phyloP scores from a whole-genome alignment of 2,888 invertebrate species.

The Diplolepis rosae region DNA sequence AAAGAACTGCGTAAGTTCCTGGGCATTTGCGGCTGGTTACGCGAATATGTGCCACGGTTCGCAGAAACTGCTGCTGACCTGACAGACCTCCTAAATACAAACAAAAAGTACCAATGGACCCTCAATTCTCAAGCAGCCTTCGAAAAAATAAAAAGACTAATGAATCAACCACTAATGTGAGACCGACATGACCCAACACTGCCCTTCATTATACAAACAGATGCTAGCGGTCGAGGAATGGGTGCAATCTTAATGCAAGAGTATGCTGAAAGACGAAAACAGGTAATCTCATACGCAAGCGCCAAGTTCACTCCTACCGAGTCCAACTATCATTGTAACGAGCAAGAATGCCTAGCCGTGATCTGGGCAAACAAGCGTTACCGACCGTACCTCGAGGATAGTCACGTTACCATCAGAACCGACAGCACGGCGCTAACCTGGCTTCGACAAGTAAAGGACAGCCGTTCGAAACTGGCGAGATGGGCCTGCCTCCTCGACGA shows the following conservation, averaged over 20 bases:
- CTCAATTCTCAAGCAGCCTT: slow-evolving; percentile 3
- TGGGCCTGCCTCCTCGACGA: not conserved
- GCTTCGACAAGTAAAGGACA: no score
- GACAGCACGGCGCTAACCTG: no score
- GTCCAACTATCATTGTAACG: slow-evolving; percentile 41
- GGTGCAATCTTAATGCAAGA: slow-evolving; percentile 8
- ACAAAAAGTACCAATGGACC: slow-evolving; percentile 28
- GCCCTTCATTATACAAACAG: slow-evolving; percentile 25
- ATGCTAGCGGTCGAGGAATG: slow-evolving; percentile 28
- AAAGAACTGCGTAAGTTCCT: not conserved
- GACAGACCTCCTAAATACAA: not conserved
- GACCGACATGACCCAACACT: slow-evolving; percentile 20
- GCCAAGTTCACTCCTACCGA: slow-evolving; percentile 33
- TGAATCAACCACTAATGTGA: not conserved
- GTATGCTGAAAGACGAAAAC: not conserved
- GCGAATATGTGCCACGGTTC: slow-evolving; percentile 2
- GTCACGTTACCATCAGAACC: slow-evolving; percentile 8
- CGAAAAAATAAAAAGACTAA: slow-evolving; percentile 4
- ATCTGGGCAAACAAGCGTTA: slow-evolving; percentile 39
- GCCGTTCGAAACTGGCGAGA: not conserved
- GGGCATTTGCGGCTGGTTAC: slow-evolving; percentile 36
- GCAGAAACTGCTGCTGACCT: not conserved
- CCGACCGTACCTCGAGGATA: slow-evolving; percentile 37
- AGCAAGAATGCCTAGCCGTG: slow-evolving; percentile 41
- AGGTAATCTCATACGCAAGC: slow-evolving; percentile 34